Evolutionary conservation across 2,888 invertebrate genomes (phyloP), one percentile per base, ranked within the genome.

Genomic region (Sceliomorpha sp.): DNA sequence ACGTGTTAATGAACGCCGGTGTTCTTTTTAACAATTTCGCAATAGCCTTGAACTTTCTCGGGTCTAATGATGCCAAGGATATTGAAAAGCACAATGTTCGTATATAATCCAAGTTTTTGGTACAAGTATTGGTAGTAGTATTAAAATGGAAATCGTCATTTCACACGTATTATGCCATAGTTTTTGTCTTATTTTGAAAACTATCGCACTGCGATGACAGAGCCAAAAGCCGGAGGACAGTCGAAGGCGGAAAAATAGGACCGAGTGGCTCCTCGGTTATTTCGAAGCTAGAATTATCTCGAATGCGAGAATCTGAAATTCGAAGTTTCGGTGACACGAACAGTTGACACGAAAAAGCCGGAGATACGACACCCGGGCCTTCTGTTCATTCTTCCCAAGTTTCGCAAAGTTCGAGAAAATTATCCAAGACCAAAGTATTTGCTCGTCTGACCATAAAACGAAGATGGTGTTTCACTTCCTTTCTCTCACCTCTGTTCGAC

Each of bases 351-450:
- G 64, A 67, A 63, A 68, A 72, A 67, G 64, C 68, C 72, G 58
- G 42, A 68, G 59, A 53, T 47, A 47, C 68, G 66, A 56, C 63
- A 40, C 62, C 50, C n/a, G n/a, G 48, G 59, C 60, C 60, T 50
- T 56, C 51, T 60, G 62, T 58, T 72, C 67, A 60, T 68, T 73
- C 69, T 74, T 58, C 51, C 53, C 53, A 73, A 77, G 72, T 80
- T 77, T 66, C 55, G 66, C 64, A 70, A 76, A 80, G 74, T 80
- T 66, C 39, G 73, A 67, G 75, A 76, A 78, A 79, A 80, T 80
- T 75, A 77, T 74, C 74, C 73, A 56, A 67, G 48, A 64, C 62
- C 60, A 63, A 69, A 68, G 58, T 56, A 74, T 72, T 72, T 74
- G 74, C 72, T 73, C 74, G 73, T 70, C 74, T 73, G 74, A 73